Conservation (phyloP, 1,140 invertebrate genomes). For the Drosophila leontia region DNA sequence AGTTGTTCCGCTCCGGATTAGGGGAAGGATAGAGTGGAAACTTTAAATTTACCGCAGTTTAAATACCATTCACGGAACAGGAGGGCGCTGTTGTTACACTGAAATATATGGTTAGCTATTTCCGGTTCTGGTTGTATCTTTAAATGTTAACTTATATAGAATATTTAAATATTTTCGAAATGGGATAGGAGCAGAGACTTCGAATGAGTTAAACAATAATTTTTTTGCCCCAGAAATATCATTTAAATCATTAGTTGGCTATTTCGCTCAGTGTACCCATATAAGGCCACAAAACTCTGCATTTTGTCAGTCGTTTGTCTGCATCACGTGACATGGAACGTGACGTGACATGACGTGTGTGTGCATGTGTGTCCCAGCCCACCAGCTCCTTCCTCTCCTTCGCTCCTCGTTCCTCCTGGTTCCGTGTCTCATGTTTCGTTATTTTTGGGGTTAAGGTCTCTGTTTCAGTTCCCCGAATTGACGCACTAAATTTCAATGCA, state of each 20-base stretch:
- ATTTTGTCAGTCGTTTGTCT: conserved; percentile 74
- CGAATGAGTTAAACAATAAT: not conserved
- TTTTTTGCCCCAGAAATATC: not conserved
- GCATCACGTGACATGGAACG: conserved; percentile 51
- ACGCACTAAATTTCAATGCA: conserved; percentile 28
- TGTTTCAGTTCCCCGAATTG: conserved; percentile 54
- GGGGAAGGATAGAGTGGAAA: conserved; percentile 48
- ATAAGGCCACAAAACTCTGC: conserved; percentile 13
- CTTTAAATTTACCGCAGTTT: conserved; percentile 72
- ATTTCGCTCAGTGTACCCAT: conserved; percentile 15
- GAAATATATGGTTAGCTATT: not conserved
- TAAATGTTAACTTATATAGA: too few species aligned
- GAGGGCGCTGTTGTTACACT: conserved; percentile 19
- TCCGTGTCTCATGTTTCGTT: conserved; percentile 52
- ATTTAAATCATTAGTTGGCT: not conserved
- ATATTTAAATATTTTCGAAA: too few species aligned
- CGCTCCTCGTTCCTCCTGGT: not conserved
- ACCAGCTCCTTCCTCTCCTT: not conserved
- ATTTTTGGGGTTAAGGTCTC: conserved; percentile 33
- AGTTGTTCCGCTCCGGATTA: conserved; percentile 11
- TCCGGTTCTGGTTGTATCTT: not conserved
- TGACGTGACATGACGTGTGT: conserved; percentile 43
- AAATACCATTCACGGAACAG: conserved; percentile 35
- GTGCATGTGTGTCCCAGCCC: conserved; percentile 6
- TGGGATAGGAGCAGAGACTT: too few species aligned